Base-by-base conservation (phyloP, 2,888 invertebrate species). In the Helicoverpa assulta region DNA sequence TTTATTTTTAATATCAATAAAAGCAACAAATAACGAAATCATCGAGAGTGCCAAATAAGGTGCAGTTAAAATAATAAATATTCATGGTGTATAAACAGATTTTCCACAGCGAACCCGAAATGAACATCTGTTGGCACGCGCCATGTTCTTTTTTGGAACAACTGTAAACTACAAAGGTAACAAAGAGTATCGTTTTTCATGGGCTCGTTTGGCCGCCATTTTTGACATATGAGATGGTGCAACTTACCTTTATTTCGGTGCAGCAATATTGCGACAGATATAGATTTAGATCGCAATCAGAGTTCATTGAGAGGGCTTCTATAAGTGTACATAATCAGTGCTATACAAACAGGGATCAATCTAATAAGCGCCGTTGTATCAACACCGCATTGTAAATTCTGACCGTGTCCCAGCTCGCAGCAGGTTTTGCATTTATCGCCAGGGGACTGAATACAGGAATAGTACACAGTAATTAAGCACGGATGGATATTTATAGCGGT, bases 101-200 rank as follows among this genome's bases (percentile, higher is more conserved):
- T 56, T 40, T 8, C 47, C 12, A 18, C 10, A 14, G 19, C 8
- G 43, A 26, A 53, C 21, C 60, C 47, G 21, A 19, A 19, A 12
- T 50, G 40, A 58, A 69, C 76, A 62, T 54, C 61, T 76, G 70
- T 69, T 69, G 57, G 50, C 57, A 63, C 16, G 18, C 21, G 16
- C 47, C 47, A 66, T 73, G 16, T 56, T 67, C n/a, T 68, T 73
- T 59, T 59, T 14, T n/a, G 19, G 7, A 18, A 10, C 14, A 52
- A 29, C 26, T 19, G 19, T 19, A 64, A 14, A 52, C 19, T 8
- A 47, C 52, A 53, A 26, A n/a, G 57, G 47, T 37, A 40, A 47
- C 47, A 47, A 47, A 47, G 47, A 47, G n/a, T 47, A 47, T n/a
- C 5, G n/a, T 47, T 47, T 47, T 47, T 47, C 47, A 16, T 47